A percentile compares a stretch with the other conserved stretches of the same genome.
Conservation (phyloP, 2,113 vertebrate genomes). For the Misgurnus mizolepis region DNA sequence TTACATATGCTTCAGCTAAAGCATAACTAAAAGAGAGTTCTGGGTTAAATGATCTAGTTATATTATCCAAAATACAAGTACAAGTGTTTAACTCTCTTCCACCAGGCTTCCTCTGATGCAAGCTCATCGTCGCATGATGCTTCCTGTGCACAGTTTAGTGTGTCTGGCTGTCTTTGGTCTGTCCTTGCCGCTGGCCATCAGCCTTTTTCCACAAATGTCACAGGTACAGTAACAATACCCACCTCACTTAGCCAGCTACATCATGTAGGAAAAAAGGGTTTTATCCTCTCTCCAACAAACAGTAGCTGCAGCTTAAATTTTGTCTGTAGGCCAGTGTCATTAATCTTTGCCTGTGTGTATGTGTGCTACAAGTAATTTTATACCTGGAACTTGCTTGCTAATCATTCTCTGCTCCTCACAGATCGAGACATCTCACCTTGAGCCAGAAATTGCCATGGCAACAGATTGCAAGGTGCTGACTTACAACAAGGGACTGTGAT, state of each 20-base stretch:
- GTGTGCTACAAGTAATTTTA: slow-evolving; percentile 13
- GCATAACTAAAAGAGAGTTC: no score
- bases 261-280: neutral
- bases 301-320: slow-evolving; percentile 5
- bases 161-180: slow-evolving; percentile 94
- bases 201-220: slow-evolving; percentile 98
- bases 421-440: slow-evolving; percentile 90
- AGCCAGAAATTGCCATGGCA: slow-evolving; percentile 91
- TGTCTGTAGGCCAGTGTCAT: slow-evolving; percentile 13
- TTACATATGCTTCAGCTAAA: neutral
- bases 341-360: neutral
- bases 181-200: slow-evolving; percentile 96
- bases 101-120: slow-evolving; percentile 85
- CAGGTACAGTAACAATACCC: slow-evolving; percentile 77
- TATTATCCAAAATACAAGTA: no score
- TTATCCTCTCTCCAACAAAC: slow-evolving; percentile 12
- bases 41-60: no score
- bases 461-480: slow-evolving; percentile 88
- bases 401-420: slow-evolving; percentile 63
- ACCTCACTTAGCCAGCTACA: neutral
- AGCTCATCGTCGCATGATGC: slow-evolving; percentile 82
- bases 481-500: slow-evolving; percentile 96
- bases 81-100: slow-evolving; percentile 30
- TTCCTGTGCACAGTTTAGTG: slow-evolving; percentile 92
- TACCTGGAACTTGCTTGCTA: slow-evolving; percentile 35